Conservation (phyloP, 2,113 vertebrate species). For the Alethe castanea region DNA sequence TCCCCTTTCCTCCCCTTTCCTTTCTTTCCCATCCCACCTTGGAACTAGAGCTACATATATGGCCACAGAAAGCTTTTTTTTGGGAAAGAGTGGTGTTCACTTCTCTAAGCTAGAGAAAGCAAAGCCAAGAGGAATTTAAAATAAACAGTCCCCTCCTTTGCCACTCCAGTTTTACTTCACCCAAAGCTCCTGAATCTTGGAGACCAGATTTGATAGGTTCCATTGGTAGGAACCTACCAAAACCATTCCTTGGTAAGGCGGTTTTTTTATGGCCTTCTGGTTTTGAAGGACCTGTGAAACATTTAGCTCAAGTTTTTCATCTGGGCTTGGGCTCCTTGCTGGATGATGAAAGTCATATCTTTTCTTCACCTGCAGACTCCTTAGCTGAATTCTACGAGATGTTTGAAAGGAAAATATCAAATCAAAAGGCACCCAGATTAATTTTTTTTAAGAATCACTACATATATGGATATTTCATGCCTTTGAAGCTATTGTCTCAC, state of each 20-base stretch:
- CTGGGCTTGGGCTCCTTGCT: neutral
- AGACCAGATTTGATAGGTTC: neutral
- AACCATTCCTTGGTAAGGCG: neutral
- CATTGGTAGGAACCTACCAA: neutral
- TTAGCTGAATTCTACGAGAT: neutral
- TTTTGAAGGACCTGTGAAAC: neutral
- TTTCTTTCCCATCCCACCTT: neutral
- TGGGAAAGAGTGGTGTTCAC: neutral
- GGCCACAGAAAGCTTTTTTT: neutral
- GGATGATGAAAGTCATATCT: neutral
- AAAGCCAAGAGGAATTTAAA: neutral
- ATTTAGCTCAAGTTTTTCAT: neutral
- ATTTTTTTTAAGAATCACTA: neutral
- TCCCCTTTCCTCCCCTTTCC: no score
- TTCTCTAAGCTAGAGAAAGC: neutral
- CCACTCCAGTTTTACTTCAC: neutral
- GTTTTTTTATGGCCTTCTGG: neutral
- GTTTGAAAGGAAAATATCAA: neutral
- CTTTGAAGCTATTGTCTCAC: neutral
- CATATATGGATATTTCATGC: neutral
- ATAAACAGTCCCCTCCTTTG: neutral
- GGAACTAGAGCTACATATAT: neutral
- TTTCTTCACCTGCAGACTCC: neutral
- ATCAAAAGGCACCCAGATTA: neutral
- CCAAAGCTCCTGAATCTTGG: neutral